Conservation (phyloP, 2,113 vertebrate genomes). For the Herpetotheres cachinnans region DNA sequence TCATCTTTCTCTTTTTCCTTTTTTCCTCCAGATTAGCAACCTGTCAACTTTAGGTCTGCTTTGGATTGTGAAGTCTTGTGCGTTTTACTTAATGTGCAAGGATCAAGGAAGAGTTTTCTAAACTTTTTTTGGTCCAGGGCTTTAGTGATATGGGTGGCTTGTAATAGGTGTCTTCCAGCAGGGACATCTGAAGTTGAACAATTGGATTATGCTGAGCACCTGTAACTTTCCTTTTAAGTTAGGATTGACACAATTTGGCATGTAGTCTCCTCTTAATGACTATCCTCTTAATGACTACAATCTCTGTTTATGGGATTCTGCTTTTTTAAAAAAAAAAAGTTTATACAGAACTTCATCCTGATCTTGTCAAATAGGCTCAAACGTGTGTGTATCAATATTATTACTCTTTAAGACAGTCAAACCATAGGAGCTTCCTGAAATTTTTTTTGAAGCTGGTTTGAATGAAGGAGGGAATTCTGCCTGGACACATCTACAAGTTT, state of each 20-base stretch:
- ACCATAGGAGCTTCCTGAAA: not conserved
- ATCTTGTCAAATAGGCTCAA: not conserved
- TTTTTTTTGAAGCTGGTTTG: not conserved
- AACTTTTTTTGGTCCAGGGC: not conserved
- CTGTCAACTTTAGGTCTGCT: not conserved
- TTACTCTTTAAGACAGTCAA: not conserved
- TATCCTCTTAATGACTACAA: not conserved
- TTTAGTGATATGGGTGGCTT: not conserved
- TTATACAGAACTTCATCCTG: not conserved
- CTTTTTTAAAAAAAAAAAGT: not conserved
- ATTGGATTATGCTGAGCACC: not conserved
- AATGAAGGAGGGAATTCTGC: not conserved
- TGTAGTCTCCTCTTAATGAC: not conserved
- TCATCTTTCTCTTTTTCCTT: accelerated
- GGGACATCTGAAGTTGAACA: not conserved
- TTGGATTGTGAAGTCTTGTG: not conserved
- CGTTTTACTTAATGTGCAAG: accelerated
- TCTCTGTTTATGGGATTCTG: not conserved
- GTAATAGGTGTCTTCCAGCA: not conserved
- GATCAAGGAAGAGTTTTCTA: not conserved
- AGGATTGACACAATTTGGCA: not conserved
- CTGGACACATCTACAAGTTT: not conserved
- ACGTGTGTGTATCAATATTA: accelerated
- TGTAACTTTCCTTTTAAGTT: not conserved
- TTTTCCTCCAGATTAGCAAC: not conserved